Evolutionary conservation across 2,888 invertebrate species (phyloP).

Genomic region (Temnothorax rugatulus): DNA sequence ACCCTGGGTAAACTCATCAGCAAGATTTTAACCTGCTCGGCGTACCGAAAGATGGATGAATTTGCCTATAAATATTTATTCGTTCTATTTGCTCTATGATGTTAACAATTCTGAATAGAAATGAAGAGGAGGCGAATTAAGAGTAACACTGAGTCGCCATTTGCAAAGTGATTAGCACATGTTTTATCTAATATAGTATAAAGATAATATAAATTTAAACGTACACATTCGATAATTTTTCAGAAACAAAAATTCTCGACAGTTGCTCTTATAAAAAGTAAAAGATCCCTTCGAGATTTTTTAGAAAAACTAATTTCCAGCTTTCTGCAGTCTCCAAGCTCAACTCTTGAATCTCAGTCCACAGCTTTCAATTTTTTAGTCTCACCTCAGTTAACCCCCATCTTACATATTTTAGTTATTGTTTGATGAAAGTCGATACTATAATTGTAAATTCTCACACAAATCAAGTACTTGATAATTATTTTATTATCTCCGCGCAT

Average conservation of each 20-base stretch:
- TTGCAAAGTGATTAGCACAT: background rate
- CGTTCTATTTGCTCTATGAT: background rate
- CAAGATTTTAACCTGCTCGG: slow-evolving; percentile 8
- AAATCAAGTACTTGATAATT: background rate
- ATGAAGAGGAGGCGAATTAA: background rate
- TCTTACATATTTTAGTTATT: background rate
- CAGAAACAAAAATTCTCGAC: background rate
- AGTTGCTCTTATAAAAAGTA: background rate
- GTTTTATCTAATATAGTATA: background rate
- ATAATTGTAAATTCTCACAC: slow-evolving; percentile 1
- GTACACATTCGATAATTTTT: background rate
- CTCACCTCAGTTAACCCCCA: background rate
- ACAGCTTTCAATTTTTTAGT: background rate
- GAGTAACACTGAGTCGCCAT: background rate
- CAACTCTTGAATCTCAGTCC: background rate
- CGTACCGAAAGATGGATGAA: background rate
- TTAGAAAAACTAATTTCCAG: background rate
- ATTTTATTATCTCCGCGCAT: background rate
- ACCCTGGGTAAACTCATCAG: background rate
- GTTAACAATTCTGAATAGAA: background rate
- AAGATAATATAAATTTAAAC: background rate
- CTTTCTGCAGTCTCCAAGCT: background rate
- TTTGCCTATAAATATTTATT: background rate
- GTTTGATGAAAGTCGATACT: background rate
- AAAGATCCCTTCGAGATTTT: background rate